phyloP scores from a whole-genome alignment of 2,797 vertebrate genomes.

The Microchirus variegatus region DNA sequence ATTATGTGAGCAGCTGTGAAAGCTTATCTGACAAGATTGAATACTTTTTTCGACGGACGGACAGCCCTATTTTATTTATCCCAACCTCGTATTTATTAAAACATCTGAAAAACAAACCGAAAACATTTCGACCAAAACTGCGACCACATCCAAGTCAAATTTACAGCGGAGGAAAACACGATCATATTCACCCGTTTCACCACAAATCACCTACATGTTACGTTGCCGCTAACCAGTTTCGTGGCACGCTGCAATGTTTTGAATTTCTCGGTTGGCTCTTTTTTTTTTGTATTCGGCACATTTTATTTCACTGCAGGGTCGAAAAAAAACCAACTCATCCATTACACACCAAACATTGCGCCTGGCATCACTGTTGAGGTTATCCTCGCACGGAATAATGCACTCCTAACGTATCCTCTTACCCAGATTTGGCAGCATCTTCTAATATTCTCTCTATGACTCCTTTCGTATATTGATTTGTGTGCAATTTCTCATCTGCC shows the following conservation, averaged over 20 bases:
- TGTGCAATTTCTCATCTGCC: conserved; percentile 1
- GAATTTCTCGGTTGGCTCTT: conserved; percentile 4
- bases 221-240: conserved; percentile 7
- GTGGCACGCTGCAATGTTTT: conserved; percentile 12
- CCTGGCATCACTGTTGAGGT: conserved; percentile 2
- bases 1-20: conserved; percentile 53
- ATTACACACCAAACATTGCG: conserved; percentile 4
- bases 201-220: conserved; percentile 29
- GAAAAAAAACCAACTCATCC: conserved; percentile 5
- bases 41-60: conserved; percentile 26
- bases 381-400: neutral
- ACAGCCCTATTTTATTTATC: conserved; percentile 31
- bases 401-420: neutral
- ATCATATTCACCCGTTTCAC: conserved; percentile 1
- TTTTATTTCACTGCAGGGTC: conserved; percentile 12
- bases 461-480: neutral
- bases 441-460: conserved; percentile 2
- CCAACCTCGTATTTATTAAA: conserved; percentile 41
- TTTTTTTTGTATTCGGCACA: conserved; percentile 17
- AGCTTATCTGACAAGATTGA: conserved; percentile 58
- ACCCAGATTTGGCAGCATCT: neutral
- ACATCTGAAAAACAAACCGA: conserved; percentile 26
- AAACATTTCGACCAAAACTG: conserved; percentile 39
- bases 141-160: conserved; percentile 23
- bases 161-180: conserved; percentile 23